Evolutionary conservation across 2,888 invertebrate genomes (phyloP), one percentile per base, ranked within the genome.

Genomic region (Axea sp.): DNA sequence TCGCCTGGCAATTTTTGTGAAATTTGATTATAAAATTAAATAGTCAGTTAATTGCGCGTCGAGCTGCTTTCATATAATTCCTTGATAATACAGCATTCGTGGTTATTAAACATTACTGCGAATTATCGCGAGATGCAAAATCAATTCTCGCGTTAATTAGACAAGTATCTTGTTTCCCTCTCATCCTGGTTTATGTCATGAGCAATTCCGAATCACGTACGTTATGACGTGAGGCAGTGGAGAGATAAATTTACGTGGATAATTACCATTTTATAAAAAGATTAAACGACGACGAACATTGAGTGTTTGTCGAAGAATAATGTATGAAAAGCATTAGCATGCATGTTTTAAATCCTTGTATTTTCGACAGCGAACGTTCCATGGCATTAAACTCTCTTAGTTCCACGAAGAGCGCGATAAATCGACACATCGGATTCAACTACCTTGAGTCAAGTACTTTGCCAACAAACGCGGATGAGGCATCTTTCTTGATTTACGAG

Each of bases 401-500:
- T 43, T 68, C 55, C 75, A 65, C 75, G 71, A 75, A 69, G 73
- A 68, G 49, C 24, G 28, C 60, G 57, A 67, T 57, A 67, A 71
- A 72, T 71, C 60, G 67, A 57, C 62, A 62, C 49, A 65, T 59
- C 53, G 35, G 53, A 59, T 43, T 35, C 53, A 55, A 68, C 62
- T 45, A 49, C 28, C 73, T 28, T 39, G 37, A 49, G 41, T 64
- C 71, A 15, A 71, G 64, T 43, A 64, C 64, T 72, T 43, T 41
- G 69, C 71, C 57, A 78, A 77, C 76, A 75, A 77, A 75, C 68
- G 72, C 39, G 71, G 49, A 71, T 26, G 62, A 47, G 67, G 73
- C 74, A 72, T 75, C 80, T 79, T 73, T 51, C 72, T 73, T 83
- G 84, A 83, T 83, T 82, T 84, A 84, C 81, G 84, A 82, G 80